Evolutionary conservation across 2,888 invertebrate species (phyloP).

Genomic region (Himalopsyche kuldschensis): DNA sequence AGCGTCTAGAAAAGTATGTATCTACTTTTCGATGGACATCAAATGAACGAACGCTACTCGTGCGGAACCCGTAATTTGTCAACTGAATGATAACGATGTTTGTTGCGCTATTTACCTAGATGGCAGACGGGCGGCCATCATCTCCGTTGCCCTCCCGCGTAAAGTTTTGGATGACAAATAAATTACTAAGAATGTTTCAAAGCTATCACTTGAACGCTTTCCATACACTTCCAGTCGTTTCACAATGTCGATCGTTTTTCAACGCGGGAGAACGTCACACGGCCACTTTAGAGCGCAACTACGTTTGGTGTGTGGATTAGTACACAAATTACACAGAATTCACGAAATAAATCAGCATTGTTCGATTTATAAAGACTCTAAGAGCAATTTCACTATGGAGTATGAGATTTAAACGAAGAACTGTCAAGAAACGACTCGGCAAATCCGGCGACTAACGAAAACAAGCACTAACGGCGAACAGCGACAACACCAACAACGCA

Average conservation of each 20-base stretch:
- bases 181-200: not conserved
- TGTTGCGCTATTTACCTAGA: not conserved
- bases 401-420: not conserved
- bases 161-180: not conserved
- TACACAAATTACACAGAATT: not conserved
- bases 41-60: no score
- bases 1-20: not conserved
- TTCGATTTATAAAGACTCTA: no score
- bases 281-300: not conserved
- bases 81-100: not conserved
- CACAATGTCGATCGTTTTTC: not conserved
- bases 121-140: not conserved
- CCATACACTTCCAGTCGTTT: not conserved
- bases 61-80: not conserved
- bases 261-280: not conserved
- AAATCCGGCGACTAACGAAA: constrained; percentile 20
- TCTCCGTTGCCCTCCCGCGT: not conserved
- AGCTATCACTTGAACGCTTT: not conserved
- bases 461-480: constrained; percentile 14
- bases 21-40: not conserved
- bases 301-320: not conserved
- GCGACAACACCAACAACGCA: constrained; percentile 22
- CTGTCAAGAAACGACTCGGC: not conserved
- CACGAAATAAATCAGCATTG: not conserved
- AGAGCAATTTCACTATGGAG: not conserved